A percentile compares a stretch with the other conserved stretches of the same genome.
phyloP scores from a whole-genome alignment of 2,888 invertebrate genomes.

The Brachypalpus laphriformis region DNA sequence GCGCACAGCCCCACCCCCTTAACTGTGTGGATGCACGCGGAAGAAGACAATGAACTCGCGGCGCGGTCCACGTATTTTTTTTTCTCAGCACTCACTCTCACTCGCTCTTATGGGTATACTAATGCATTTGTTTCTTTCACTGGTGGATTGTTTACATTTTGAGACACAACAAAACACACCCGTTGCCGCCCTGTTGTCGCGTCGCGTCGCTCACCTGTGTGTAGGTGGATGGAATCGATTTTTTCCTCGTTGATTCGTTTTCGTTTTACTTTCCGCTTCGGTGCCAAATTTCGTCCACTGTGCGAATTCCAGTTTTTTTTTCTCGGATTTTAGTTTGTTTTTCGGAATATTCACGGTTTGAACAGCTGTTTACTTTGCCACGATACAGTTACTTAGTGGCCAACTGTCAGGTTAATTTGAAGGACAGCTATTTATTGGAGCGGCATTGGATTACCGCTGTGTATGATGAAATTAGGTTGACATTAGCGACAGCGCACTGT shows the following conservation, averaged over 20 bases:
- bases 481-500: slow-evolving; percentile 32
- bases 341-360: slow-evolving; percentile 43
- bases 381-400: slow-evolving; percentile 62
- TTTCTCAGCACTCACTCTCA: slow-evolving; percentile 4
- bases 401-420: slow-evolving; percentile 62
- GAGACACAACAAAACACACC: slow-evolving; percentile 40
- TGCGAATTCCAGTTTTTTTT: slow-evolving; percentile 11
- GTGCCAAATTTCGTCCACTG: slow-evolving; percentile 39
- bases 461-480: slow-evolving; percentile 58
- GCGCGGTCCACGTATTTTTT: slow-evolving; percentile 15
- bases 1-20: slow-evolving; percentile 1
- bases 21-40: slow-evolving; percentile 28
- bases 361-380: slow-evolving; percentile 62
- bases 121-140: slow-evolving; percentile 40
- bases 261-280: slow-evolving; percentile 35
- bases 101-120: slow-evolving; percentile 35
- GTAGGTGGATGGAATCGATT: slow-evolving; percentile 61
- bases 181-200: background rate
- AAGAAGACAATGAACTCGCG: slow-evolving; percentile 65
- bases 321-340: slow-evolving; percentile 21
- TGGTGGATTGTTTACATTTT: slow-evolving; percentile 65
- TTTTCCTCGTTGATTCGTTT: slow-evolving; percentile 49
- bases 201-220: slow-evolving; percentile 23
- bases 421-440: slow-evolving; percentile 62
- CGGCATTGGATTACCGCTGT: slow-evolving; percentile 64